Base-by-base conservation (phyloP, 2,888 invertebrate species). In the Tiliacea citrago region DNA sequence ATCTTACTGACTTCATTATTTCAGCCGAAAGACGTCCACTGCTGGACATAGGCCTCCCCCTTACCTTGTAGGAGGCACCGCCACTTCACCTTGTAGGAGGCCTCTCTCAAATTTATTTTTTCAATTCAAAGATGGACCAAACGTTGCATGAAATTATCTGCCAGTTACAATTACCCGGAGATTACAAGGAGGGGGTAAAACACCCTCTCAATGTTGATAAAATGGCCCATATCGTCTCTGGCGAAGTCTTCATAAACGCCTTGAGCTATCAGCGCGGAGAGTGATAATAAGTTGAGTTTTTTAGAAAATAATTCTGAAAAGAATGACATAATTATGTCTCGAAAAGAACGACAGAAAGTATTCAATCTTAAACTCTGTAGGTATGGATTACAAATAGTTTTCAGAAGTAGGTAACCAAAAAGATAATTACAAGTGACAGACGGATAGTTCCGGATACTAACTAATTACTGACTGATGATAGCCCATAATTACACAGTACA, bases 401-500 rank as follows among this genome's bases (percentile, higher is more conserved):
- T 45, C 65, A 65, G 8, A 9, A 47, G n/a, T n/a, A n/a, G n/a
- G n/a, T 39, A 47, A n/a, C 12, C 7, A 68, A 35, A 68, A 39
- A 57, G 1, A 5, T 29, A 71, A 73, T 72, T 29, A 42, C 4
- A 13, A 51, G 3, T 29, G 10, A 21, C 29, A 47, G 42, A 35
- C 24, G 16, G 5, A 70, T 24, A 68, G 2, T 39, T 18, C 35
- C 68, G 21, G 49, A 39, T 10, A 63, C 6, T 24, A 61, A n/a
- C 16, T n/a, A 49, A 68, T 68, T 60, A 39, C 12, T 35, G 35
- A 58, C 18, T 0, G 16, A 66, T 0, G 12, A 77, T n/a, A 49
- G 21, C 18, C 35, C 21, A 45, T 49, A 71, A 70, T 79, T 12
- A 53, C 49, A 13, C 0, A 39, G n/a, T 62, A 53, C 49, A 45